A percentile compares a stretch with the other conserved stretches of the same genome.
These are phyloP conservation scores for Lamprologus lemairii DNA, from an alignment of 2,113 vertebrate genomes.

Conservation along the genomic window DNA sequence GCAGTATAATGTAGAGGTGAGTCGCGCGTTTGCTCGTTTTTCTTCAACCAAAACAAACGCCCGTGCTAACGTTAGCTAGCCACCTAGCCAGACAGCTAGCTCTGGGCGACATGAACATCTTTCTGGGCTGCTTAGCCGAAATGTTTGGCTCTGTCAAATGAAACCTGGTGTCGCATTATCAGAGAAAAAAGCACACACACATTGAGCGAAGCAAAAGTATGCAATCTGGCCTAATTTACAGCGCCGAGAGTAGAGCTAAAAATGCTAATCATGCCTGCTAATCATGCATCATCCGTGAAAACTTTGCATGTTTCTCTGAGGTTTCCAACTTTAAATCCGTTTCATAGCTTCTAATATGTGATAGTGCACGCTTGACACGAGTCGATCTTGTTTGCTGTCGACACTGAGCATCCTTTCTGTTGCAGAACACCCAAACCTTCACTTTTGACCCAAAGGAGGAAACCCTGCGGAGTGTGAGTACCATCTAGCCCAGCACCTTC, in stretches of 20 bases:
- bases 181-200: background rate
- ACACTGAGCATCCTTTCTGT: constrained; percentile 3
- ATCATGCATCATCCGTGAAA: background rate
- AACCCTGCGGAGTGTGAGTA: constrained; percentile 84
- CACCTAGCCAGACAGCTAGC: background rate
- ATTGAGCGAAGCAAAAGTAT: background rate
- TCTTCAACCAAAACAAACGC: constrained; percentile 46
- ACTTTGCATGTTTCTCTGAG: background rate
- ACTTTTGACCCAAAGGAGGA: constrained; percentile 86
- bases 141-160: background rate
- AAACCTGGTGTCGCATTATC: background rate
- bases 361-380: background rate
- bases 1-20: constrained; percentile 69
- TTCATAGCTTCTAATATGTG: background rate
- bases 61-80: constrained; percentile 3
- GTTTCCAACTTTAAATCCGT: background rate
- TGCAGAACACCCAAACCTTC: constrained; percentile 85
- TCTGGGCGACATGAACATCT: background rate
- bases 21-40: background rate
- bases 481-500: background rate
- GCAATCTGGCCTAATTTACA: background rate
- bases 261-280: background rate
- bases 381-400: background rate
- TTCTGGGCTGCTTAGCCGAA: background rate
- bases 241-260: background rate